Evolutionary conservation across 2,888 invertebrate genomes (phyloP).

Genomic region (Allolobophora icterica): DNA sequence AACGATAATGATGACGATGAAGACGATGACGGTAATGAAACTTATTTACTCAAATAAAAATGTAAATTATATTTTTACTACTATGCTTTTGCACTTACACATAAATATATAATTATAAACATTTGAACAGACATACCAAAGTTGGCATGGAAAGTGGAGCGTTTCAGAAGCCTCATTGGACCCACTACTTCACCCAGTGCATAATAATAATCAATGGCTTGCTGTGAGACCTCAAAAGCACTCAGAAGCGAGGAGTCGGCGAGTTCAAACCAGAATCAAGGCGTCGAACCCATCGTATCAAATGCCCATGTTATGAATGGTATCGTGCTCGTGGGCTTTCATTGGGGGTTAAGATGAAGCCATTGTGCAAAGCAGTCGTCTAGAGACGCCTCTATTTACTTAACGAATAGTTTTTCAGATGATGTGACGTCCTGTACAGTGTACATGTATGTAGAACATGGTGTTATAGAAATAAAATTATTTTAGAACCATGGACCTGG

Average conservation of each 20-base stretch:
- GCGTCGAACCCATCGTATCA: neutral
- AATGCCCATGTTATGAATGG: neutral
- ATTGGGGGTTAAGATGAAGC: neutral
- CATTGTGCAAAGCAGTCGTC: neutral
- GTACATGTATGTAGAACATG: neutral
- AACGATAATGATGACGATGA: too few species aligned
- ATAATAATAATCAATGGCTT: neutral
- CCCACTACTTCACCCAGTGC: neutral
- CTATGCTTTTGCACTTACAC: too few species aligned
- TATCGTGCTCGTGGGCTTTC: neutral
- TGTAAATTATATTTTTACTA: too few species aligned
- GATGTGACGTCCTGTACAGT: too few species aligned
- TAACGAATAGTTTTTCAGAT: neutral
- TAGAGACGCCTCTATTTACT: neutral
- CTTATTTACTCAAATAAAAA: too few species aligned
- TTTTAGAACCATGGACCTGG: neutral
- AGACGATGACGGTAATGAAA: too few species aligned
- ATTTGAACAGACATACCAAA: neutral
- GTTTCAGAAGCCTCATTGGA: neutral
- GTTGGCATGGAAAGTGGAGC: neutral
- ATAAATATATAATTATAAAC: too few species aligned
- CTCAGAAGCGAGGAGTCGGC: neutral
- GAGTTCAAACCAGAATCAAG: too few species aligned
- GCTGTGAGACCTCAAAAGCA: neutral
- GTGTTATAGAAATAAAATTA: neutral